These are phyloP conservation scores for Drosophila ogumai DNA, from an alignment of 1,140 invertebrate genomes.

Conservation along the genomic window DNA sequence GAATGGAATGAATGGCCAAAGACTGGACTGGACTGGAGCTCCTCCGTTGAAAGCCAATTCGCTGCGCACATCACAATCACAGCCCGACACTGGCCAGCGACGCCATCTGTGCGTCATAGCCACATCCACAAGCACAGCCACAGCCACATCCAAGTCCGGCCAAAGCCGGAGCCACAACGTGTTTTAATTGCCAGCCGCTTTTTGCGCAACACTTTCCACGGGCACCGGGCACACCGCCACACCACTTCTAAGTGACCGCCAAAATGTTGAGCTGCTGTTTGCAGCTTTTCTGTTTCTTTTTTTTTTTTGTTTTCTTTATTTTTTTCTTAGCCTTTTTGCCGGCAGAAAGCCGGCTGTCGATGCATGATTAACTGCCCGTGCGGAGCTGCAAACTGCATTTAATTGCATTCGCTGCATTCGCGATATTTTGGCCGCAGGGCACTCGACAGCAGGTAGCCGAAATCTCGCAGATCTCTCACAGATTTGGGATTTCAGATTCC, in stretches of 20 bases:
- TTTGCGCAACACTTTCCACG: conserved; percentile 81
- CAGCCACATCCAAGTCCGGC: conserved; percentile 31
- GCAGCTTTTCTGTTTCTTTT: conserved; percentile 21
- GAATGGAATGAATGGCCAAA: conserved; percentile 25
- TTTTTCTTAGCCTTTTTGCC: conserved; percentile 8
- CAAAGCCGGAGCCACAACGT: conserved; percentile 53
- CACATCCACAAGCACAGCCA: neutral
- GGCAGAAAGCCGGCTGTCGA: conserved; percentile 66
- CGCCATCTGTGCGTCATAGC: conserved; percentile 77
- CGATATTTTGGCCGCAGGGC: conserved; percentile 63
- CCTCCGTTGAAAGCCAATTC: conserved; percentile 69
- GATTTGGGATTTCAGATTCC: conserved; percentile 14
- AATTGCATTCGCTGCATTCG: conserved; percentile 66
- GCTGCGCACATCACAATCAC: conserved; percentile 70
- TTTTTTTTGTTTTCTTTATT: neutral
- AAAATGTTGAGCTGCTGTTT: conserved; percentile 60
- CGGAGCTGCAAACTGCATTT: conserved; percentile 63
- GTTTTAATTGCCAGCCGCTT: conserved; percentile 81
- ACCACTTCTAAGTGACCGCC: conserved; percentile 78
- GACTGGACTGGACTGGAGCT: conserved; percentile 26
- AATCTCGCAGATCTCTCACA: conserved; percentile 25
- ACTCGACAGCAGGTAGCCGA: conserved; percentile 60
- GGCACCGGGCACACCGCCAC: conserved; percentile 24
- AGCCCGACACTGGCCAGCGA: conserved; percentile 28
- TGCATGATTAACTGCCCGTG: conserved; percentile 80